Evolutionary conservation across 1,140 invertebrate species (phyloP), one percentile per base, ranked within the genome.

Genomic region (Achatina immaculata): DNA sequence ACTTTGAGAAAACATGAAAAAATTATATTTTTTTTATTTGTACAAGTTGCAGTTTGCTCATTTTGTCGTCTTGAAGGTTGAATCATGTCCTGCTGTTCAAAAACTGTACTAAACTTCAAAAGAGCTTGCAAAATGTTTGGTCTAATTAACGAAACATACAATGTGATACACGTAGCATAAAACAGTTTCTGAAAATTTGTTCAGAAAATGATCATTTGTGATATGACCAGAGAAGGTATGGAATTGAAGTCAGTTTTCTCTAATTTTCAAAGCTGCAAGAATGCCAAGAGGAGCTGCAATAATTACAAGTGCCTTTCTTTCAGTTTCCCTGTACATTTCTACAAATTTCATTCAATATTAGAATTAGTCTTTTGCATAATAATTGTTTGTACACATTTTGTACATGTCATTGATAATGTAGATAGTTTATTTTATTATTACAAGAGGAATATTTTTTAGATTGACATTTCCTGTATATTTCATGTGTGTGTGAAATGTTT

Each of bases 311-410:
- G 58, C 58, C 58, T 62, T 62, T n/a, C n/a, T n/a, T 31, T 62
- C n/a, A 31, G 31, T 62, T 62, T 62, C 28, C 31, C n/a, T 55
- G n/a, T 62, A 9, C 31, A 16, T 62, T 31, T 28, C 6, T 31
- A 19, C n/a, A 62, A 31, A 7, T 14, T 4, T 28, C 16, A 28
- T 31, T 62, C 11, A 2, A 62, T 62, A 21, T 2, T 62, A 31
- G n/a, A 6, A 62, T 31, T n/a, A n/a, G n/a, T n/a, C n/a, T 62
- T 62, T 31, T 62, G 58, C 58, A 62, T 62, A 62, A 62, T 62
- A 28, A 1, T 62, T 62, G 28, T 34, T 31, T 31, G 51, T 31
- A 62, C 58, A 31, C 58, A 31, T 31, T 34, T 62, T 62, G 58
- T 31, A n/a, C 7, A 62, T 62, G 28, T 62, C 28, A 62, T 62